Evolutionary conservation across 2,113 vertebrate genomes (phyloP).

Genomic region (Phylloscopus whistleri): DNA sequence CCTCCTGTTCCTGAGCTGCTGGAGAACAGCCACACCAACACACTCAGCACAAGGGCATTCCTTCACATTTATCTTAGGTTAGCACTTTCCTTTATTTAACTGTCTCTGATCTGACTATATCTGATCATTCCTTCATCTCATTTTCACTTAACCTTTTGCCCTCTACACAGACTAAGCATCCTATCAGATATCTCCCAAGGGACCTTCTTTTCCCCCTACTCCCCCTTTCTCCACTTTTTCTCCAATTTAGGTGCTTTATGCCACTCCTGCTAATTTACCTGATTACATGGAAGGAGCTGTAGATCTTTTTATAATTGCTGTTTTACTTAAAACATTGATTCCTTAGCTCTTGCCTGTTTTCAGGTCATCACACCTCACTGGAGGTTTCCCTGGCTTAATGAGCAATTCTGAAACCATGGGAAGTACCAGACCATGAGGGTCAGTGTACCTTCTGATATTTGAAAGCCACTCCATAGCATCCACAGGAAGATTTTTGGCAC

Average conservation of each 20-base stretch:
- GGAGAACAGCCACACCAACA: neutral
- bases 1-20: neutral
- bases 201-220: neutral
- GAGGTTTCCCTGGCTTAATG: neutral
- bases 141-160: conserved; percentile 68
- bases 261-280: conserved; percentile 28
- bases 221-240: neutral
- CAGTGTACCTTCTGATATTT: neutral
- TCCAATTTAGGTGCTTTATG: conserved; percentile 8
- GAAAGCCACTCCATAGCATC: neutral
- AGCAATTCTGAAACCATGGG: neutral
- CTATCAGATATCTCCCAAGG: conserved; percentile 1
- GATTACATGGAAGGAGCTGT: conserved; percentile 24
- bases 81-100: conserved; percentile 57
- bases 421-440: neutral
- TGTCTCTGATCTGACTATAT: conserved; percentile 40
- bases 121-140: conserved; percentile 60
- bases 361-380: conserved; percentile 21
- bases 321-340: conserved; percentile 56
- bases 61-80: conserved; percentile 6
- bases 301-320: conserved; percentile 47
- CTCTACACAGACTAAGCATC: conserved; percentile 41
- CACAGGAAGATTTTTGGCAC: neutral
- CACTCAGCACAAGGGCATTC: neutral
- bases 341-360: conserved; percentile 4